phyloP scores from a whole-genome alignment of 2,888 invertebrate species.

The Chrysolina oricalcia region DNA sequence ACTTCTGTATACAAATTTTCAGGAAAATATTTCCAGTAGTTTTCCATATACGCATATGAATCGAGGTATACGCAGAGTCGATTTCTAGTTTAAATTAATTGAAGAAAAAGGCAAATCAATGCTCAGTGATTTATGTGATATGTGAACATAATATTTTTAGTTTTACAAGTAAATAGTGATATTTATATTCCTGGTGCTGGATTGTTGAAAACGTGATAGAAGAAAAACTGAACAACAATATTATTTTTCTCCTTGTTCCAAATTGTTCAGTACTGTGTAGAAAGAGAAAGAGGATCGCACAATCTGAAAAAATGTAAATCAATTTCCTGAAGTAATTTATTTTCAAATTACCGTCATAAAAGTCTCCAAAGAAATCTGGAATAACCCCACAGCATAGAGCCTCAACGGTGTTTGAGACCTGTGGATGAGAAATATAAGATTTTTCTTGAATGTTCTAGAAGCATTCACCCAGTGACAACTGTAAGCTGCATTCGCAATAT shows the following conservation, averaged over 20 bases:
- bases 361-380: conserved; percentile 50
- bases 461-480: conserved; percentile 41
- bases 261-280: conserved; percentile 45
- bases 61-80: no score
- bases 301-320: conserved; percentile 39
- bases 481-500: conserved; percentile 46
- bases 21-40: no score
- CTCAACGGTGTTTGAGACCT: conserved; percentile 45
- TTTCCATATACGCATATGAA: no score
- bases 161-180: no score
- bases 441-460: conserved; percentile 42
- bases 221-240: neutral
- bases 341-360: conserved; percentile 40
- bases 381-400: conserved; percentile 42
- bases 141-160: no score
- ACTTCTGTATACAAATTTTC: no score
- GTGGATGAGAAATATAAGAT: conserved; percentile 43
- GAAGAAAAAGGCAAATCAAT: no score
- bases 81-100: no score
- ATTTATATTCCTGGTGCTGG: no score
- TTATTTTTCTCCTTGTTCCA: conserved; percentile 7
- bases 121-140: no score
- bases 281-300: conserved; percentile 43
- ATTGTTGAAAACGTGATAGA: no score
- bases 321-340: neutral